Base-by-base conservation (phyloP, 2,888 invertebrate species). In the Hyalella azteca region DNA sequence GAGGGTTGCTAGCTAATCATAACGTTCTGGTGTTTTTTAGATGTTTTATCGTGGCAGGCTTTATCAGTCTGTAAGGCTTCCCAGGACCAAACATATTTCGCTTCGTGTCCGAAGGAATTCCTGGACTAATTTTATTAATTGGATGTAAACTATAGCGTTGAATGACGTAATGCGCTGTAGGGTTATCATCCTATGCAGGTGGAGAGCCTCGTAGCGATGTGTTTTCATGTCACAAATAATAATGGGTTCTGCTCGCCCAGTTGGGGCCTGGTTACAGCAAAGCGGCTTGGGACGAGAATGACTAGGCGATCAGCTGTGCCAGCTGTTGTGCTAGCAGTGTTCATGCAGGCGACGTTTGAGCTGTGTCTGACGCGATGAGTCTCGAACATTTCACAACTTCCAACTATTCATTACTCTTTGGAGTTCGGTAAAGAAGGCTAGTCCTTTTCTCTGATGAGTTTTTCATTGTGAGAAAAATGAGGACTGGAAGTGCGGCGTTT, bases 311-410 rank as follows among this genome's bases (percentile, higher is more conserved):
- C 66, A 66, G 66, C 66, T 66, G 66, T 66, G 66, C 66, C 66
- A 66, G 66, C 66, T 66, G 66, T 66, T 66, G 66, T 66, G 36
- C 66, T 36, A 32, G 36, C 66, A 66, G 66, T 66, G 66, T 39
- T 66, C 66, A 66, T 66, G 66, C 66, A 66, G 66, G 66, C 66
- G 66, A 66, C 66, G 66, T 66, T 66, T 32, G 39, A 66, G 66
- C 36, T 66, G 66, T 66, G 36, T 66, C 36, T 29, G 66, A 36
- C 66, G 66, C 66, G 39, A 66, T 66, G 66, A 36, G 32, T 66
- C 66, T 66, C 39, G 66, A 66, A 36, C 32, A 66, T 36, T 39
- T 36, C 36, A 19, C 32, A 36, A 22, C 32, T 36, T 39, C 36
- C 19, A 66, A 36, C 19, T 29, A 19, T 39, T n/a, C 29, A 36